A percentile compares a stretch with the other conserved stretches of the same genome.
These are phyloP conservation scores for Drosophila eugracilis DNA, from an alignment of 1,140 invertebrate genomes.

Conservation along the genomic window DNA sequence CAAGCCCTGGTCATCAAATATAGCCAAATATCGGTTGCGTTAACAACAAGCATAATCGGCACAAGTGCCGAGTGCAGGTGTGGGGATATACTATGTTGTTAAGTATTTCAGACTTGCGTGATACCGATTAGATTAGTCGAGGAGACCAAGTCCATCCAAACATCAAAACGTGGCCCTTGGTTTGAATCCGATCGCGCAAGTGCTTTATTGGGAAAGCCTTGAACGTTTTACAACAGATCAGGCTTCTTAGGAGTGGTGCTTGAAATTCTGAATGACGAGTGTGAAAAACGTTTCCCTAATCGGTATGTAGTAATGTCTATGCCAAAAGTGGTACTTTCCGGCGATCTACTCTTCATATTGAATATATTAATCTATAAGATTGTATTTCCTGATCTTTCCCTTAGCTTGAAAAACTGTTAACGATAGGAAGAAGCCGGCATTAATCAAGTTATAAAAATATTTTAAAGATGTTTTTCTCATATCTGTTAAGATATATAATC, in stretches of 20 bases:
- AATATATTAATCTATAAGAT: too few species aligned
- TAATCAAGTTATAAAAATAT: too few species aligned
- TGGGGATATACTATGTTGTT: neutral
- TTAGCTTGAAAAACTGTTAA: too few species aligned
- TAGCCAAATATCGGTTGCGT: conserved; percentile 6
- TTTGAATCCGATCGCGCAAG: conserved; percentile 7
- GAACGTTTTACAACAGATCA: neutral
- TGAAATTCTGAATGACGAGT: neutral
- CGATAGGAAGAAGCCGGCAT: too few species aligned
- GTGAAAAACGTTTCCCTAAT: conserved; percentile 14
- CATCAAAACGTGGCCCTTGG: conserved; percentile 23
- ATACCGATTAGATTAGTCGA: conserved; percentile 34
- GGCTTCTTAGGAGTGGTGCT: conserved; percentile 1
- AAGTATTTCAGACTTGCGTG: conserved; percentile 10
- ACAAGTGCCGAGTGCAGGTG: conserved; percentile 7
- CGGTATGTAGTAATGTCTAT: neutral
- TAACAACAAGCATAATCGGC: conserved; percentile 19
- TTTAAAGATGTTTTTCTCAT: too few species aligned
- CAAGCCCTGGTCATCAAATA: neutral
- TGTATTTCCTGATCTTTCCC: too few species aligned
- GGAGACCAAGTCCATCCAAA: conserved; percentile 37
- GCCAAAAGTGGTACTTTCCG: too few species aligned
- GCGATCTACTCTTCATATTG: too few species aligned
- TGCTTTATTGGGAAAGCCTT: conserved; percentile 19
- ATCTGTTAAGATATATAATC: too few species aligned